Conservation (phyloP, 2,888 invertebrate genomes). For the Cephus sareptanus region DNA sequence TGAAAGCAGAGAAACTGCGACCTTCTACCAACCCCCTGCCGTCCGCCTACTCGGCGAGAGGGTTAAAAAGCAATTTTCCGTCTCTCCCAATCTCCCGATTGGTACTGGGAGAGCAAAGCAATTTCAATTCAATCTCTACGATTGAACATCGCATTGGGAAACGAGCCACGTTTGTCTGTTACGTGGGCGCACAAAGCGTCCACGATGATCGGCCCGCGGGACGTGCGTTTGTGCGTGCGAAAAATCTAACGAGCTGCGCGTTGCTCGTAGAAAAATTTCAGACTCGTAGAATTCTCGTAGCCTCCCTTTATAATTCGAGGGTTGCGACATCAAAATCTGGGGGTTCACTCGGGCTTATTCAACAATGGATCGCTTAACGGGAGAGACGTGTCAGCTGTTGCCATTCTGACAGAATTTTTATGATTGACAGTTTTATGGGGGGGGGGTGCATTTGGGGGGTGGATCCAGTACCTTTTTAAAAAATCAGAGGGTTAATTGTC, state of each 20-base stretch:
- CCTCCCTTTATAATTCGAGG: conserved; percentile 3
- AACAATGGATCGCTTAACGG: conserved; percentile 59
- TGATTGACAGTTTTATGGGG: conserved; percentile 63
- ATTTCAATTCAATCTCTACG: conserved; percentile 45
- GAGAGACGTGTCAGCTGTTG: conserved; percentile 58
- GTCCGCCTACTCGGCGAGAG: conserved; percentile 18
- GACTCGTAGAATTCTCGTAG: not conserved
- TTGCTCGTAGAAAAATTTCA: not conserved
- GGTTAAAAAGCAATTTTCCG: conserved; percentile 40
- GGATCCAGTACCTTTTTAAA: too few relatives aligned
- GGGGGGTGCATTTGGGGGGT: conserved; percentile 29
- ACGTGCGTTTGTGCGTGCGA: conserved; percentile 29
- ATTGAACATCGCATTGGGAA: conserved; percentile 28
- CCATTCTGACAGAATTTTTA: conserved; percentile 36
- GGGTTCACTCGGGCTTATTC: conserved; percentile 7
- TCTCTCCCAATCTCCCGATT: conserved; percentile 21
- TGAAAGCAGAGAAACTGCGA: not conserved
- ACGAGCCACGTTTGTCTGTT: conserved; percentile 24
- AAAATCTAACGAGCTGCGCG: conserved; percentile 39
- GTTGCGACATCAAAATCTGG: conserved; percentile 1
- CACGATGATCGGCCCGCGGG: not conserved
- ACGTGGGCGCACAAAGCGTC: conserved; percentile 14
- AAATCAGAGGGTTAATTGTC: too few relatives aligned
- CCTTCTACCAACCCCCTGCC: not conserved
- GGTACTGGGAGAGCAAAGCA: conserved; percentile 20